Base-by-base conservation (phyloP, 2,888 invertebrate species). In the Conops quadrifasciatus region DNA sequence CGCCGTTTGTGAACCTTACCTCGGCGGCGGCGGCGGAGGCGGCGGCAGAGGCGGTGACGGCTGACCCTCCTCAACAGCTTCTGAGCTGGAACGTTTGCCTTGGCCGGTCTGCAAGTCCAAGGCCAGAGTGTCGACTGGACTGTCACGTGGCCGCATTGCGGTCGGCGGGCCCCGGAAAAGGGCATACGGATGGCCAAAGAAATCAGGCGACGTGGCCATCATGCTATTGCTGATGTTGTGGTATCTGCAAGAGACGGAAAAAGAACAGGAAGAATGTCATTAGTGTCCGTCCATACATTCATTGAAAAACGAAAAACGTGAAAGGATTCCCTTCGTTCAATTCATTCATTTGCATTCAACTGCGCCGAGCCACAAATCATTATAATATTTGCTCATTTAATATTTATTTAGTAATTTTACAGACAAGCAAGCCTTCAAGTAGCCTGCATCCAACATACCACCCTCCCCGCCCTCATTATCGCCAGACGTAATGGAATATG, bases 111-210 rank as follows among this genome's bases (percentile, higher is more conserved):
- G 86, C 75, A 85, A 77, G 77, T 85, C 84, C 72, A 85, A 80
- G 15, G 82, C 82, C 66, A 80, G 82, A 21, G 84, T 73, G 74
- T 81, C 79, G 70, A 81, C 71, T 30, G 85, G 82, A 56, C 83
- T 84, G 67, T 81, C 84, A 1, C 84, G 84, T 30, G 85, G 84
- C 36, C 85, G 80, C 81, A 86, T 73, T 71, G 83, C 81, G 64
- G 84, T 80, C 24, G 84, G 82, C 67, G 85, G 84, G 16, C 84
- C 84, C 45, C 83, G 84, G 71, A 84, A 82, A 30, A 83, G 79
- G 45, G 84, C 82, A 77, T 85, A 86, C 56, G 85, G 85, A 80
- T 85, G 82, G 75, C 84, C 84, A 75, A 84, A 86, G 75, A 86
- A 84, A 78, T 83, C 84, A 74, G 85, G 83, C 71, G 82, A 83